Conservation (phyloP, 2,113 vertebrate species). For the Thermophis baileyi region DNA sequence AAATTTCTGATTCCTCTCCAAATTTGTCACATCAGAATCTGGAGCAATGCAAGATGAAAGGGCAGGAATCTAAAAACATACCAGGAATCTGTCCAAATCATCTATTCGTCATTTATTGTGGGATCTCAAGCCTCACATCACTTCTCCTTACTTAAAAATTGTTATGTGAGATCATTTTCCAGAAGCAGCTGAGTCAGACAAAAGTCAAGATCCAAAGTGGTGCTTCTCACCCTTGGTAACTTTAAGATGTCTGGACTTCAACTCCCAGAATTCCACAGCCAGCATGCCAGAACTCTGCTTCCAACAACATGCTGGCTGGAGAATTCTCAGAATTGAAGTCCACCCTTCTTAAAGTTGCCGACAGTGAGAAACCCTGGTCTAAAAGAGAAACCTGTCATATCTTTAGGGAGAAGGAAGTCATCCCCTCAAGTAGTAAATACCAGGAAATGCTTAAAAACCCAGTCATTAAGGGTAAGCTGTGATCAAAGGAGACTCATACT, state of each 20-base stretch:
- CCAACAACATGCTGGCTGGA: neutral
- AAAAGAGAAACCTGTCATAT: neutral
- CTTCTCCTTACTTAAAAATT: neutral
- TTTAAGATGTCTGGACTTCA: neutral
- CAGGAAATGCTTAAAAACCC: neutral
- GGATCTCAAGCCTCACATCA: neutral
- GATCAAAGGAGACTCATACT: neutral
- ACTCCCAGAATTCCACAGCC: neutral
- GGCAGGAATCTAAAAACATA: neutral
- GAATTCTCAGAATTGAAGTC: neutral
- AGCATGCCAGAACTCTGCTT: neutral
- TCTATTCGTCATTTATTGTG: neutral
- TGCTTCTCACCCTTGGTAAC: neutral
- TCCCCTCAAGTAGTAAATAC: neutral
- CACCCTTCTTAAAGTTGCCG: neutral
- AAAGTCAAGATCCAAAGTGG: neutral
- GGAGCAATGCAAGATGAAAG: slow-evolving; percentile 4
- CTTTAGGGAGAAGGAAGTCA: neutral
- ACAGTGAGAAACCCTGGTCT: neutral
- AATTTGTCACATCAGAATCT: neutral
- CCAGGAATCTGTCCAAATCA: neutral
- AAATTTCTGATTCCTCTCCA: neutral
- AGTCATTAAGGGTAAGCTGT: neutral
- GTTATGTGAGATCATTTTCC: neutral
- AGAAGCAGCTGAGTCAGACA: neutral